Evolutionary conservation across 2,888 invertebrate species (phyloP), one percentile per base, ranked within the genome.

Genomic region (Cordilura impudica): DNA sequence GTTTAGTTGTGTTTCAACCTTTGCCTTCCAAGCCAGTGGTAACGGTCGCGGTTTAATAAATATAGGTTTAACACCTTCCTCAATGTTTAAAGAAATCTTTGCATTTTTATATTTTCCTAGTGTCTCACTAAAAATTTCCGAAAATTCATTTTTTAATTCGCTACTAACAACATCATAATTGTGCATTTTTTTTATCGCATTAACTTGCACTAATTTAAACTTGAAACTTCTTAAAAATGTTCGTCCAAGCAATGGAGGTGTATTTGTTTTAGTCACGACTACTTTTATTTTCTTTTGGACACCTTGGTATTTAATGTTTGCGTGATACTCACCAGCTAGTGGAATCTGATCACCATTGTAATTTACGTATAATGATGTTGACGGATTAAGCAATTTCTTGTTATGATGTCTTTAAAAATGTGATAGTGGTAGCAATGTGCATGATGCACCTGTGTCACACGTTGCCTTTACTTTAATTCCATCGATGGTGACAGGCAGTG

Each of bases 301-400:
- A n/a, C n/a, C n/a, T n/a, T n/a, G n/a, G n/a, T n/a, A n/a, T n/a
- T n/a, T n/a, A n/a, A n/a, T n/a, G 16, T 21, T 53, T 43, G 39
- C 53, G 8, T 23, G n/a, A 35, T 53, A 65, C 53, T 53, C 53
- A 43, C 65, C 56, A 39, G 39, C 21, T 18, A 39, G 8, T 19
- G 35, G 12, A 14, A 65, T 21, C 12, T n/a, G 21, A 65, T 53
- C 65, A 16, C 51, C 53, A 16, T 39, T 51, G 12, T 65, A 65
- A 23, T 23, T 35, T 56, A 39, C 7, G 21, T 56, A 56, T 39
- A 56, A 21, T 4, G 21, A 39, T 39, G 2, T 39, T 19, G 56
- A 19, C 35, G 35, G 56, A n/a, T 18, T 39, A 19, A 56, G 56
- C 6, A 56, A 39, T 8, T 21, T 19, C 19, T 12, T 56, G 2